Conservation (phyloP, 2,797 vertebrate genomes). For the Spheniscus humboldti region DNA sequence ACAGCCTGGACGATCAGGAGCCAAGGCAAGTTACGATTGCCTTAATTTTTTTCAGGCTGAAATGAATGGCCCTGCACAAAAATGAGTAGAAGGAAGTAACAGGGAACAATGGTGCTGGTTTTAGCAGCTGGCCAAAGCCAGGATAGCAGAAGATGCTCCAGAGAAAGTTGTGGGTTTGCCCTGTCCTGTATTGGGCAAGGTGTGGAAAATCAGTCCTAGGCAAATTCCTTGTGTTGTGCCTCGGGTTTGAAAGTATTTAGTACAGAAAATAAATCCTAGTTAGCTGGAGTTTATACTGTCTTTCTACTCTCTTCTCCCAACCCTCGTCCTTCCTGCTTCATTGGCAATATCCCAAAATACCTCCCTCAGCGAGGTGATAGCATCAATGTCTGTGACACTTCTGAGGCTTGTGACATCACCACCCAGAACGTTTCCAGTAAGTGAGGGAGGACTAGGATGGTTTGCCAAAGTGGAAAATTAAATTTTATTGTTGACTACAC, state of each 20-base stretch:
- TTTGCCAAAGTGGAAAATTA: slow-evolving; percentile 37
- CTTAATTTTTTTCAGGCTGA: neutral
- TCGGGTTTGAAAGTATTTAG: neutral
- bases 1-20: neutral
- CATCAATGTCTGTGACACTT: neutral
- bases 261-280: neutral
- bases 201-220: neutral
- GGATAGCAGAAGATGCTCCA: neutral
- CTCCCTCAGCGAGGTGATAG: neutral
- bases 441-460: neutral
- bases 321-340: neutral
- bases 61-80: neutral
- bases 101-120: neutral
- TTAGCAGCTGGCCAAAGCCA: neutral
- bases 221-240: neutral
- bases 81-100: neutral
- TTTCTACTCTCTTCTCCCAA: neutral
- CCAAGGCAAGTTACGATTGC: neutral
- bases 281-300: neutral
- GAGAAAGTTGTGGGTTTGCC: neutral
- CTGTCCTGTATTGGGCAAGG: neutral
- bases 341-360: neutral
- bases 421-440: neutral
- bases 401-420: neutral
- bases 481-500: slow-evolving; percentile 50